Conservation (phyloP, 2,113 vertebrate genomes). For the Henicopernis longicauda region DNA sequence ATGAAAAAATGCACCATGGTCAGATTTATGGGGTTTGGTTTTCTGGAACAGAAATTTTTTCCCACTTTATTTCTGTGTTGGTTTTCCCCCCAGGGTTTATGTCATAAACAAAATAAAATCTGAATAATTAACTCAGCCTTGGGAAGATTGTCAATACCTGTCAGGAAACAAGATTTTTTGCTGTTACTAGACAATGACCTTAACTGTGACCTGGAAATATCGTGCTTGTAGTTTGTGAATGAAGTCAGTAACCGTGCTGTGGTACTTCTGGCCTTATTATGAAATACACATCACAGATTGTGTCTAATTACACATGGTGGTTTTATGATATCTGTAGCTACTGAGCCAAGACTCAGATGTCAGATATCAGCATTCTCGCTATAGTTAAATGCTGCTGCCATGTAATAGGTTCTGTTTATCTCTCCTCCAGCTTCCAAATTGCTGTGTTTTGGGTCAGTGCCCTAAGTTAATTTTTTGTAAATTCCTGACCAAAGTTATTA, state of each 20-base stretch:
- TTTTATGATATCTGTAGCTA: constrained; percentile 47
- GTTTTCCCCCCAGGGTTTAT: background rate
- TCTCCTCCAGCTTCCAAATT: background rate
- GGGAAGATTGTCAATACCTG: background rate
- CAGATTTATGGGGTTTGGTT: background rate
- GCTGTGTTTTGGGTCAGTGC: constrained; percentile 45
- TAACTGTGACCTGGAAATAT: constrained; percentile 8
- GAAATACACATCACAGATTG: constrained; percentile 34
- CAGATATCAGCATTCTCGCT: constrained; percentile 10
- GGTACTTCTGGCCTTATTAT: background rate
- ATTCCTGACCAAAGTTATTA: constrained; percentile 42
- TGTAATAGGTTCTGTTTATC: constrained; percentile 46
- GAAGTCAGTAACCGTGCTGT: background rate
- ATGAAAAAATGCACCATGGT: background rate
- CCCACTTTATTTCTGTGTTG: background rate
- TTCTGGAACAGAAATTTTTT: background rate
- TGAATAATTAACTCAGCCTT: constrained; percentile 18
- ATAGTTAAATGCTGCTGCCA: constrained; percentile 20
- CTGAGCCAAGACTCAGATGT: constrained; percentile 49
- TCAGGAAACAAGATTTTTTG: constrained; percentile 6
- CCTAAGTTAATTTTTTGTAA: background rate
- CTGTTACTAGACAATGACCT: background rate
- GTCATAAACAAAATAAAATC: constrained; percentile 12
- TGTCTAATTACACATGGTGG: constrained; percentile 37
- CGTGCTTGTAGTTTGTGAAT: background rate